Percentiles rank a stretch among this genome's conserved stretches.
Evolutionary conservation across 2,888 invertebrate genomes (phyloP).

Genomic region (Leucophenga maculata): DNA sequence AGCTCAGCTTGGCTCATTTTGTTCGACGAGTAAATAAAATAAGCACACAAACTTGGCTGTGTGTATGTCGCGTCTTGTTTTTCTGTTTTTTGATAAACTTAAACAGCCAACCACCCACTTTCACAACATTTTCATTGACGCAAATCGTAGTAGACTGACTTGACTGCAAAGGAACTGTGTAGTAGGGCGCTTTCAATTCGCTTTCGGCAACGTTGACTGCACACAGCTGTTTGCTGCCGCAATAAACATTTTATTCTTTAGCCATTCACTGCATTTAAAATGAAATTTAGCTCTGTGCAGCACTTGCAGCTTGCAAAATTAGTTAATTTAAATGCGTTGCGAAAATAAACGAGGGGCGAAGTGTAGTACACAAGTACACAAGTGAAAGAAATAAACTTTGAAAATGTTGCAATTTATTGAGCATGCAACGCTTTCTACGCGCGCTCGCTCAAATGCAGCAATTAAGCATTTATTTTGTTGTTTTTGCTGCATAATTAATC

Average conservation of each 20-base stretch:
- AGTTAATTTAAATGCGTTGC: conserved; percentile 23
- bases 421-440: conserved; percentile 6
- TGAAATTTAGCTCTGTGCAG: conserved; percentile 47
- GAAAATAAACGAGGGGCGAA: background rate
- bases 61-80: background rate
- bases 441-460: background rate
- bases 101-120: background rate
- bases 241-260: conserved; percentile 20
- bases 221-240: conserved; percentile 16
- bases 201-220: background rate
- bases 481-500: conserved; percentile 7
- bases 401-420: conserved; percentile 12
- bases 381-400: conserved; percentile 1
- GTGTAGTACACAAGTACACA: background rate
- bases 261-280: conserved; percentile 38
- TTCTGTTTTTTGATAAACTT: background rate
- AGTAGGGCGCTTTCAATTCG: background rate
- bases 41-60: conserved; percentile 46
- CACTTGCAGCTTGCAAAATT: conserved; percentile 25
- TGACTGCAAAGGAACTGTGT: background rate
- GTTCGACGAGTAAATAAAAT: conserved; percentile 49
- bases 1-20: background rate
- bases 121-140: conserved; percentile 59
- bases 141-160: conserved; percentile 59
- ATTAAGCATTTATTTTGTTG: conserved; percentile 1